Percentiles rank a stretch among this genome's conserved stretches.
Evolutionary conservation across 2,888 invertebrate genomes (phyloP).

Genomic region (Calameuta pallipes): DNA sequence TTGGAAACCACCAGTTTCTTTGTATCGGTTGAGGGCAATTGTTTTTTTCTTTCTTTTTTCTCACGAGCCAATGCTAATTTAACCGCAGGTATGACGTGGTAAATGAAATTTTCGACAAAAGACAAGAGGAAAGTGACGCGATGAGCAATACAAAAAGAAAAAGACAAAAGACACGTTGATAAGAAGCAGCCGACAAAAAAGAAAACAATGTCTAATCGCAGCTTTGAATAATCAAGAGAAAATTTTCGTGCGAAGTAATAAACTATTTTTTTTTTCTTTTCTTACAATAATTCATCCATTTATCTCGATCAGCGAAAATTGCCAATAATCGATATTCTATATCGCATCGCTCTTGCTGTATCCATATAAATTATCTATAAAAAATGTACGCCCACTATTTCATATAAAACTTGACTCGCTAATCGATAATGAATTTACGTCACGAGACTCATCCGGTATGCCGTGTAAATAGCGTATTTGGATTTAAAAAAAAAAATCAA

Average conservation of each 20-base stretch:
- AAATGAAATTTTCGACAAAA: background rate
- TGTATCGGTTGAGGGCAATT: background rate
- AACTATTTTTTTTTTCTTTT: too few species aligned
- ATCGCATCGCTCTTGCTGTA: background rate
- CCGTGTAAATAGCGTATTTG: background rate
- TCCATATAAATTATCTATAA: background rate
- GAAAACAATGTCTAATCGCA: background rate
- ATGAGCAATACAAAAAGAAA: background rate
- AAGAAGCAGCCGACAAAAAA: background rate
- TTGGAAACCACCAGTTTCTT: background rate
- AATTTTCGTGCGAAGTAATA: background rate
- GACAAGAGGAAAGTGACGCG: background rate
- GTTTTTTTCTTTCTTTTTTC: background rate
- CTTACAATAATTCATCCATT: background rate
- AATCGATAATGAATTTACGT: background rate
- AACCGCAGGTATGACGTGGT: background rate
- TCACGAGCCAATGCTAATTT: background rate
- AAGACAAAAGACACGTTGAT: too few species aligned
- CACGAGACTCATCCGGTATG: background rate
- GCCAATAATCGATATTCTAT: background rate
- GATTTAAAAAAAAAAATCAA: background rate
- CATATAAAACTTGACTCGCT: conserved; percentile 19
- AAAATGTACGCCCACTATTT: conserved; percentile 4
- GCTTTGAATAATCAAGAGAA: background rate
- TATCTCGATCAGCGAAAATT: background rate